Base-by-base conservation (phyloP, 2,888 invertebrate species). In the Cylloceria caligata region DNA sequence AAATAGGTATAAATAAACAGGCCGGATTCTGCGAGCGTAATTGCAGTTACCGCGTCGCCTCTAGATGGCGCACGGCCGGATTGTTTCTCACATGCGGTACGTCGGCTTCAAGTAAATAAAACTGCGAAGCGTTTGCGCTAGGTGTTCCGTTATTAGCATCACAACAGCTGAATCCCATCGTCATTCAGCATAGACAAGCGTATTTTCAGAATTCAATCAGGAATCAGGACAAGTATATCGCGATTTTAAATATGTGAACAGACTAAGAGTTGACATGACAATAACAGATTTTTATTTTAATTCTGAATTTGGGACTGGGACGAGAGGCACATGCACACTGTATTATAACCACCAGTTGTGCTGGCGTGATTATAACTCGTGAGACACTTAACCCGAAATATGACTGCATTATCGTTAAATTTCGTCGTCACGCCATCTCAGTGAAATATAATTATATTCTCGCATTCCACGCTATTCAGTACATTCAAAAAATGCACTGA, bases 231-330 rank as follows among this genome's bases (percentile, higher is more conserved):
- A 24, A 52, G 11, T 52, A 52, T 24, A 52, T 52, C 52, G 24
- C 24, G 9, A 52, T 52, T 49, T 52, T 7, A 57, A 57, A 30
- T n/a, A 16, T 2, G 5, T 27, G n/a, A 39, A 27, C 30, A 65
- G 6, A 60, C 55, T n/a, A 68, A n/a, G n/a, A n/a, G n/a, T 16
- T 34, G 52, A 74, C 60, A 39, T 68, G 57, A 68, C 49, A 75
- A 52, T 52, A 52, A 52, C 21, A 13, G 52, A 52, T 52, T 24
- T 52, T 13, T 24, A 52, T 52, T 52, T 21, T 30, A 34, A 60
- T 67, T 72, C 45, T 9, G 11, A 11, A 72, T 52, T 62, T 24
- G 19, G 42, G 45, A 60, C 39, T 68, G 11, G 57, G 45, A 64
- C 52, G 27, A 49, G 21, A 21, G 52, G 24, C 52, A 57, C 21